Conservation (phyloP, 2,113 vertebrate genomes). For the Antennarius striatus region DNA sequence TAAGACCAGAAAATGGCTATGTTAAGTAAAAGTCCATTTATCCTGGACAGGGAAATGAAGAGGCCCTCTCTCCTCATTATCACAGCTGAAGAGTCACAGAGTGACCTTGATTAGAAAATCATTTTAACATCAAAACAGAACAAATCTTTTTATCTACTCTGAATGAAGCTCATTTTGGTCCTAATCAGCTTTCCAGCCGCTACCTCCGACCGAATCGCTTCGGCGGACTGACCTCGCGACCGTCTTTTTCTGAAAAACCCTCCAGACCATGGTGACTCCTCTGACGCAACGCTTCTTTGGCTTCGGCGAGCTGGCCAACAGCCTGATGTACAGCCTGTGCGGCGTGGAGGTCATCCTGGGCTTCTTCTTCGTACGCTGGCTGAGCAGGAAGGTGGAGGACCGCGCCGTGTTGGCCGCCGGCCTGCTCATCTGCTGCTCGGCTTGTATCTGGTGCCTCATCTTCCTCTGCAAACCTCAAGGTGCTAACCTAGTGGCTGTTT, state of each 20-base stretch:
- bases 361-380: slow-evolving; percentile 85
- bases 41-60: background rate
- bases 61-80: background rate
- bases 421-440: slow-evolving; percentile 81
- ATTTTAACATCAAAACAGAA: slow-evolving; percentile 35
- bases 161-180: slow-evolving; percentile 15
- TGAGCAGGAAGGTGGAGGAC: slow-evolving; percentile 79
- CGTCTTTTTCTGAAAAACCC: slow-evolving; percentile 18
- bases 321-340: slow-evolving; percentile 86
- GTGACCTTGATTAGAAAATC: slow-evolving; percentile 10
- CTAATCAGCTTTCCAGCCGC: slow-evolving; percentile 19
- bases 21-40: background rate
- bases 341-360: slow-evolving; percentile 85
- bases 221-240: slow-evolving; percentile 17
- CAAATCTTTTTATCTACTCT: slow-evolving; percentile 27
- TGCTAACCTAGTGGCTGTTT: slow-evolving; percentile 47
- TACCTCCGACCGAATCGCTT: background rate
- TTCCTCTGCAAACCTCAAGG: slow-evolving; percentile 84
- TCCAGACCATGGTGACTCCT: slow-evolving; percentile 86
- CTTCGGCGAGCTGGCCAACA: slow-evolving; percentile 85
- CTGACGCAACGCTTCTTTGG: slow-evolving; percentile 83
- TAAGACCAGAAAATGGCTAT: too few species aligned
- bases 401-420: slow-evolving; percentile 79
- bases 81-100: background rate
- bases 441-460: slow-evolving; percentile 85